A percentile compares a stretch with the other conserved stretches of the same genome.
Conservation (phyloP, 2,113 vertebrate species). For the Typhlomys cinereus region DNA sequence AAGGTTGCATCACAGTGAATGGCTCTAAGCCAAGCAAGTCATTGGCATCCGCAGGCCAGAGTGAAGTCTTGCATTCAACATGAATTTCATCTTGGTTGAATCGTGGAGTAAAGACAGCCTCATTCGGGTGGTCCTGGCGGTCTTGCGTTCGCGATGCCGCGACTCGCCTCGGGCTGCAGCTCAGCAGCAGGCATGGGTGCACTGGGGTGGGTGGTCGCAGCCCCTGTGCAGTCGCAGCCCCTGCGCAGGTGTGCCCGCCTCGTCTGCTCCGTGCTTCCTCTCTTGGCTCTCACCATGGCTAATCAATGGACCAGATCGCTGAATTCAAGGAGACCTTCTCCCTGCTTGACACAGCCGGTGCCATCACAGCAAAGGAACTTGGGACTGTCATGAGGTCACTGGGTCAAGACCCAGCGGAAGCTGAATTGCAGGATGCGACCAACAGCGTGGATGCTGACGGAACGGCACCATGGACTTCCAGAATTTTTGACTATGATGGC, state of each 20-base stretch:
- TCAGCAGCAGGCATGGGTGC: no score
- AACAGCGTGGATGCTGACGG: constrained; percentile 98
- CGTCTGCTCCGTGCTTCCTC: no score
- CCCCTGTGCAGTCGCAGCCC: no score
- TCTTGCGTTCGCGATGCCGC: no score
- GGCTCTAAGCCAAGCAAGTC: neutral
- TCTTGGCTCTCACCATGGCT: no score
- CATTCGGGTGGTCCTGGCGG: no score
- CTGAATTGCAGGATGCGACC: constrained; percentile 99
- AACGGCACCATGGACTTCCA: constrained; percentile 99
- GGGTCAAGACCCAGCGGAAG: constrained; percentile 99
- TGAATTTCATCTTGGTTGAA: neutral
- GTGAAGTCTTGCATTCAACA: neutral
- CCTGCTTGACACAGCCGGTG: constrained; percentile 99
- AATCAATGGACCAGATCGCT: no score
- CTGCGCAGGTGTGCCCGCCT: no score
- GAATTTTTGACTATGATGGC: constrained; percentile 99
- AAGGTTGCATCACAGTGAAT: no score
- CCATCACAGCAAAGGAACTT: constrained; percentile 99
- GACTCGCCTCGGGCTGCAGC: no score
- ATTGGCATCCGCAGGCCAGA: neutral
- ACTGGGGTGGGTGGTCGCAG: no score
- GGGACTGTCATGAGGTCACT: constrained; percentile 99
- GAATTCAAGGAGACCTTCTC: constrained; percentile 99
- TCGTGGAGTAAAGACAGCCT: neutral